Evolutionary conservation across 1,140 invertebrate species (phyloP), one percentile per base, ranked within the genome.

Genomic region (Neoseiulus cucumeris): DNA sequence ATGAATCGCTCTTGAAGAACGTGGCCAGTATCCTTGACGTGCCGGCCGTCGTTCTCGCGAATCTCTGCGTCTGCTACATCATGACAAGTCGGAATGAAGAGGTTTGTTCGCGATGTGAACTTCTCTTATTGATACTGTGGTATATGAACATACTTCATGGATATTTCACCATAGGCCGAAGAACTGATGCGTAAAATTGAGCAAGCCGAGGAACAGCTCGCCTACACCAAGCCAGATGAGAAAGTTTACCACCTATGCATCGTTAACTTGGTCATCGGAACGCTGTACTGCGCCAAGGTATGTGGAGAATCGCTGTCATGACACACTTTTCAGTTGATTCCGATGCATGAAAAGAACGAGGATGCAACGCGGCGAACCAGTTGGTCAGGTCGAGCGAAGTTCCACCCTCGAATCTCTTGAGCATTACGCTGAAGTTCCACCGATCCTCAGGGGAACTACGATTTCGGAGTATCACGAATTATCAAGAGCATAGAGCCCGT

Each of bases 21-120:
- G 87, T 91, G 78, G 92, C 72, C 51, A 69, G 81, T 87, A 90
- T 98, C 70, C 79, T 98, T 72, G 85, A 88, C 71, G 86, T 98
- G 0, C 93, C 90, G 73, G 91, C 95, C 1, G 92, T 98, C 66
- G 91, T 98, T 47, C 79, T 99, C 69, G 95, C 95, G 4, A 98
- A 99, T 78, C 77, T 98, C 9, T 99, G 96, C 77, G 94, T 98
- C 0, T 94, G 91, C 51, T 98, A 98, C 73, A 96, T 99, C 69
- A 95, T 98, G 91, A 97, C 91, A 1, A 89, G 89, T 64, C 91
- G 96, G 77, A 99, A 98, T 76, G 91, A 96, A 76, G 93, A 97
- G 79, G 77, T 79, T n/a, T n/a, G n/a, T n/a, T n/a, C n/a, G 66
- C 51, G 33, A 14, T n/a, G 17, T n/a, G 7, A 41, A 22, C 7